Evolutionary conservation across 2,888 invertebrate species (phyloP).

Genomic region (Synanthedon myopaeformis): DNA sequence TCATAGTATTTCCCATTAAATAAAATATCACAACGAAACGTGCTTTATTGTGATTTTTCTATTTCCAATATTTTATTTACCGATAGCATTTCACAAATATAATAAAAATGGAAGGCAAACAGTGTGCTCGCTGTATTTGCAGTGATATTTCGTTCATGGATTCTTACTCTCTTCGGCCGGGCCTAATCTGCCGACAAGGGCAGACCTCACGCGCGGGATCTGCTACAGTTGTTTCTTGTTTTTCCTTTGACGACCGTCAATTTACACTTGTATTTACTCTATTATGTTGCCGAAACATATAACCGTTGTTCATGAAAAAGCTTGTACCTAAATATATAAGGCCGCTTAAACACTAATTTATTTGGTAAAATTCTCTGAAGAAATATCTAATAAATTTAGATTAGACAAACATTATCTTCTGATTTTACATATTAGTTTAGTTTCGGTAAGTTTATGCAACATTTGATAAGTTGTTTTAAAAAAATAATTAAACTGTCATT

Average conservation of each 20-base stretch:
- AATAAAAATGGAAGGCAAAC: slow-evolving; percentile 63
- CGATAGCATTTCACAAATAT: slow-evolving; percentile 31
- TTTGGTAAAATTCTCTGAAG: too few relatives aligned
- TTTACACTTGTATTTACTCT: background rate
- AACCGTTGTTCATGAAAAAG: too few relatives aligned
- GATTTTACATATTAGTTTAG: too few relatives aligned
- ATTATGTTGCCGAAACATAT: too few relatives aligned
- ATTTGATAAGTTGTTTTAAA: too few relatives aligned
- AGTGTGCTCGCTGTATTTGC: slow-evolving; percentile 52
- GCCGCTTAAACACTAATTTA: too few relatives aligned
- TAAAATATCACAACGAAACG: slow-evolving; percentile 17
- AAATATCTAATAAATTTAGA: too few relatives aligned
- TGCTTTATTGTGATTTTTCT: slow-evolving; percentile 31
- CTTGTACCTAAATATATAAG: too few relatives aligned
- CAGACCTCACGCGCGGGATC: slow-evolving; percentile 49
- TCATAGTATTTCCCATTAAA: too few relatives aligned
- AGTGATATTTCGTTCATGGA: slow-evolving; percentile 42
- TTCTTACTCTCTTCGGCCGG: slow-evolving; percentile 53
- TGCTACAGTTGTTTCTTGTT: slow-evolving; percentile 53
- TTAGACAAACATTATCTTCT: too few relatives aligned
- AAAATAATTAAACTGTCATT: too few relatives aligned
- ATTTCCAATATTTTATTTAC: slow-evolving; percentile 35
- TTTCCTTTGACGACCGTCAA: slow-evolving; percentile 15
- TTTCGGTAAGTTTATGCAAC: too few relatives aligned
- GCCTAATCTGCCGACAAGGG: slow-evolving; percentile 49